Percentiles rank a stretch among this genome's conserved stretches.
These are phyloP conservation scores for Lutjanus argentimaculatus DNA, from an alignment of 2,797 vertebrate genomes.

Conservation along the genomic window DNA sequence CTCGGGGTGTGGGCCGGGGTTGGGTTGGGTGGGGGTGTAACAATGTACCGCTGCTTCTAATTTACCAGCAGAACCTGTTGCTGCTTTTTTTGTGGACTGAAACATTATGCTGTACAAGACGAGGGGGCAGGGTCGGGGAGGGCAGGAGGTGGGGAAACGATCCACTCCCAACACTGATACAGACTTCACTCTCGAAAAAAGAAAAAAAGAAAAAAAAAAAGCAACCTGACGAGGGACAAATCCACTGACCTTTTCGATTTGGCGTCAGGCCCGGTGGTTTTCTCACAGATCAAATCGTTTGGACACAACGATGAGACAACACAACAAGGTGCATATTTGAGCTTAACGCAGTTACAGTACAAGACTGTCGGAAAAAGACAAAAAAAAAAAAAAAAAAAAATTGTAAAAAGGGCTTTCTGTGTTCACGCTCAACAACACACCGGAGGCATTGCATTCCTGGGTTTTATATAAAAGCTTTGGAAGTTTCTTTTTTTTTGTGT, in stretches of 20 bases:
- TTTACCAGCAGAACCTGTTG: slow-evolving; percentile 85
- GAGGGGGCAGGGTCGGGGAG: background rate
- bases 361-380: slow-evolving; percentile 77
- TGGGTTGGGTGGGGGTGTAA: background rate
- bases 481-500: slow-evolving; percentile 73
- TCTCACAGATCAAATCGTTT: slow-evolving; percentile 80
- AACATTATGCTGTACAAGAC: slow-evolving; percentile 72
- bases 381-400: slow-evolving; percentile 58
- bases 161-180: slow-evolving; percentile 56
- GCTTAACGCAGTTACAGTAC: slow-evolving; percentile 80
- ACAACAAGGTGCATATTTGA: slow-evolving; percentile 82
- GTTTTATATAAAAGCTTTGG: slow-evolving; percentile 86
- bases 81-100: slow-evolving; percentile 78
- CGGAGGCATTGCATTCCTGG: slow-evolving; percentile 86
- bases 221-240: slow-evolving; percentile 62
- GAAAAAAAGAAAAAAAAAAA: too few relatives aligned
- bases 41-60: slow-evolving; percentile 77
- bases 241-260: slow-evolving; percentile 54
- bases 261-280: slow-evolving; percentile 59
- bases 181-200: slow-evolving; percentile 41
- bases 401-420: slow-evolving; percentile 89
- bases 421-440: slow-evolving; percentile 84
- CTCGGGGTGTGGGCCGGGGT: background rate
- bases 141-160: slow-evolving; percentile 33
- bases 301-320: slow-evolving; percentile 69